Conservation (phyloP, 2,113 vertebrate species). For the Gallinago jamesoni region DNA sequence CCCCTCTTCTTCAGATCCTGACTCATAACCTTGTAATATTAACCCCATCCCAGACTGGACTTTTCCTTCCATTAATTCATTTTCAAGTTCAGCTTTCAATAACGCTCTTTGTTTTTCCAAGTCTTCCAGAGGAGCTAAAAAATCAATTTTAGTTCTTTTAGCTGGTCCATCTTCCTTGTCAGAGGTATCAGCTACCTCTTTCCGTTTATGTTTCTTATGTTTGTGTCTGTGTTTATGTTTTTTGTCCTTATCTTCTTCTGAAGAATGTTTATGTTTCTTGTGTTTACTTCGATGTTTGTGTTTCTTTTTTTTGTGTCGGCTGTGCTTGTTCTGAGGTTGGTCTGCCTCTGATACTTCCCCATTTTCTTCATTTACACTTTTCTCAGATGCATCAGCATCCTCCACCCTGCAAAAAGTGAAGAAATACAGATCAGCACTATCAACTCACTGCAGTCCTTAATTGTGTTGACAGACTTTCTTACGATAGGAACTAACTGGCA, state of each 20-base stretch:
- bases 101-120: conserved; percentile 97
- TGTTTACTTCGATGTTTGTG: conserved; percentile 98
- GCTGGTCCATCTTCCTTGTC: conserved; percentile 85
- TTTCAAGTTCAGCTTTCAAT: conserved; percentile 98
- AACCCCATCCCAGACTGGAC: conserved; percentile 98
- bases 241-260: conserved; percentile 93
- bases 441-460: neutral
- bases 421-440: neutral
- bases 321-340: conserved; percentile 85
- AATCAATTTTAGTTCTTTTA: conserved; percentile 93
- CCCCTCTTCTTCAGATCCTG: conserved; percentile 95
- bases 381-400: conserved; percentile 87
- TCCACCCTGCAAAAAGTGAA: conserved; percentile 78
- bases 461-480: neutral
- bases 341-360: conserved; percentile 92
- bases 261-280: conserved; percentile 96
- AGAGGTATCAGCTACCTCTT: conserved; percentile 79
- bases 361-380: conserved; percentile 92
- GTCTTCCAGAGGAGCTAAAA: conserved; percentile 94
- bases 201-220: conserved; percentile 97
- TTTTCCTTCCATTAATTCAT: conserved; percentile 97
- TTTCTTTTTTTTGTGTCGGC: conserved; percentile 98
- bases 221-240: conserved; percentile 96
- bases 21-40: conserved; percentile 97
- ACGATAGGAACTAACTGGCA: neutral